These are phyloP conservation scores for Ispidina picta DNA, from an alignment of 2,797 vertebrate species.

Conservation along the genomic window DNA sequence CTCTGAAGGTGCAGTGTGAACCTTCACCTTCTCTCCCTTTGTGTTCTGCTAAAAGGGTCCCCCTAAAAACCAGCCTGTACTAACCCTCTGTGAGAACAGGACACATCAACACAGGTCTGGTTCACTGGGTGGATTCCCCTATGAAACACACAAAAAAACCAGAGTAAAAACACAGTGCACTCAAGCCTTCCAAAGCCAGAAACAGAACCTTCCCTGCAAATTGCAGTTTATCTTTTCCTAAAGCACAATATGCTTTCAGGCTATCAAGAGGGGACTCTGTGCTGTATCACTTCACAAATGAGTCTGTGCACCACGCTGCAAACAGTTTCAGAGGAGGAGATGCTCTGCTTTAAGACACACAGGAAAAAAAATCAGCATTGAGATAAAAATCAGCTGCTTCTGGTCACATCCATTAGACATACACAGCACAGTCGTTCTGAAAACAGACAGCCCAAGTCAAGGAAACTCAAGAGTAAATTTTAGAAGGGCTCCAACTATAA, in stretches of 20 bases:
- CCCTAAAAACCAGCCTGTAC: not conserved
- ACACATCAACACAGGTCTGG: not conserved
- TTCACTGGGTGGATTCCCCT: not conserved
- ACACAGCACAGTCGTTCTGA: not conserved
- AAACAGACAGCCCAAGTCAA: not conserved
- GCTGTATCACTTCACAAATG: not conserved
- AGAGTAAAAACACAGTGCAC: not conserved
- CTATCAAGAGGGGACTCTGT: not conserved
- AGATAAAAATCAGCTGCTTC: not conserved
- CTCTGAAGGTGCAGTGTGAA: slow-evolving; percentile 46
- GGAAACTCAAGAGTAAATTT: not conserved
- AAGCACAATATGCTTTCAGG: not conserved
- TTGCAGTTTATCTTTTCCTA: not conserved
- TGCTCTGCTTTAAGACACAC: not conserved
- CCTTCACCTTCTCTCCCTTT: slow-evolving; percentile 46
- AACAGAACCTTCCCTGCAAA: not conserved
- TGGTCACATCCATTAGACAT: not conserved
- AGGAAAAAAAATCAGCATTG: not conserved
- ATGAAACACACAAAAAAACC: not conserved
- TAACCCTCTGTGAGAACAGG: not conserved
- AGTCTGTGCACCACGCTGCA: not conserved
- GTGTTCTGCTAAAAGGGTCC: not conserved
- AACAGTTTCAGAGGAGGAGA: not conserved
- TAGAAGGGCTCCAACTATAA: not conserved
- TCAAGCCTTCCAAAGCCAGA: not conserved